Percentiles rank a stretch among this genome's conserved stretches.
phyloP scores from a whole-genome alignment of 2,113 vertebrate species.

The Oplegnathus fasciatus region DNA sequence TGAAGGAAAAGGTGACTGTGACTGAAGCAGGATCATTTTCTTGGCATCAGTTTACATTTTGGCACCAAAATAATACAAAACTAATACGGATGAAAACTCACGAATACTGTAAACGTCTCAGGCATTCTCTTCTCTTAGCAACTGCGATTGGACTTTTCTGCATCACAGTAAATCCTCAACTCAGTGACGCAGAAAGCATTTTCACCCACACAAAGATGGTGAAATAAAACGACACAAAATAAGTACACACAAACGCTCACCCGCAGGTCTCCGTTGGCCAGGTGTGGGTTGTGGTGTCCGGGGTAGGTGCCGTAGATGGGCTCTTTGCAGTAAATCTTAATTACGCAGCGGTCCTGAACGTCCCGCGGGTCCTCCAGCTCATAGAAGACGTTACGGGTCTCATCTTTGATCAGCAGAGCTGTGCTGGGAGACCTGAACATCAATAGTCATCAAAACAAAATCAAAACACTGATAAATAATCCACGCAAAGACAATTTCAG shows the following conservation, averaged over 20 bases:
- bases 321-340: slow-evolving; percentile 98
- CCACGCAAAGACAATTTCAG: slow-evolving; percentile 21
- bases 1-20: slow-evolving; percentile 45
- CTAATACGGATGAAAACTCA: neutral
- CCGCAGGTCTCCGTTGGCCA: slow-evolving; percentile 95
- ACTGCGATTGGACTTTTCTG: neutral
- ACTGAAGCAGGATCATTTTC: slow-evolving; percentile 3
- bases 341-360: slow-evolving; percentile 96
- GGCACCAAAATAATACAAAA: neutral
- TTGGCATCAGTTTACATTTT: slow-evolving; percentile 9
- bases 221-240: neutral
- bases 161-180: neutral
- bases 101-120: neutral
- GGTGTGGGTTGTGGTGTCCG: slow-evolving; percentile 86
- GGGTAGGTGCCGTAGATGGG: slow-evolving; percentile 94
- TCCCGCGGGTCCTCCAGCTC: slow-evolving; percentile 97
- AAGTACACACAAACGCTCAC: slow-evolving; percentile 79
- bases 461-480: slow-evolving; percentile 20
- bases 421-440: slow-evolving; percentile 94
- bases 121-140: neutral
- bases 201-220: neutral
- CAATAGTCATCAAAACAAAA: slow-evolving; percentile 37
- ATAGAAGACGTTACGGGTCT: slow-evolving; percentile 96
- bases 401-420: slow-evolving; percentile 97
- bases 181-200: neutral